Base-by-base conservation (phyloP, 2,113 vertebrate species). In the Lycaon pictus region DNA sequence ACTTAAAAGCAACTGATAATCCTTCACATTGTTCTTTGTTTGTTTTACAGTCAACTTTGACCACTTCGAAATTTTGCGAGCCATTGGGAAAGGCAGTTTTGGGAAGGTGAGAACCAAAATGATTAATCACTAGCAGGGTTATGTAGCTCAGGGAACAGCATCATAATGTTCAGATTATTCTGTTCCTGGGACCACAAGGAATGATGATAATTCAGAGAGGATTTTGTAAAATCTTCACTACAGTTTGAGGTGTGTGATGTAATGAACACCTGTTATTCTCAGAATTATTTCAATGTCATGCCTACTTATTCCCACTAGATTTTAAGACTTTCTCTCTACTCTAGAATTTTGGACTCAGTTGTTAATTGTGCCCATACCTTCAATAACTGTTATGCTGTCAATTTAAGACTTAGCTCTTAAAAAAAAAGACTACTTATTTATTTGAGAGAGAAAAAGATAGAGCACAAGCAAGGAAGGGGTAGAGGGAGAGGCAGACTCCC, bases 21-120 rank as follows among this genome's bases (percentile, higher is more conserved):
- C 58, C 83, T 65, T 96, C 32, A 67, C 25, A 7, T 62, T 29
- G 29, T 87, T 94, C 15, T 60, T 94, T 98, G 35, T 93, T 98
- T 97, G 97, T 96, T 90, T 98, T 98, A 51, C 99, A 99, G 99
- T 99, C 82, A 99, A 99, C 98, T 99, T 99, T 20, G 99, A 99
- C 98, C 99, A 99, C 97, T 99, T 99, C 98, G 99, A 99, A 99
- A 99, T 99, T 98, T 97, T 99, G 90, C 98, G 99, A 98, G 99
- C 99, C 58, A 99, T 99, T 91, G 99, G 99, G 92, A 99, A 99
- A 98, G 99, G 99, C 96, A 99, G 99, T 97, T 99, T 99, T 22
- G 99, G 99, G 94, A 99, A 99, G 99, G 99, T 99, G 98, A 99
- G 99, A 71, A 92, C 17, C 35, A 19, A 76, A 43, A 53, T 84